phyloP scores from a whole-genome alignment of 1,140 invertebrate genomes.

The Rhynchophorus ferrugineus region DNA sequence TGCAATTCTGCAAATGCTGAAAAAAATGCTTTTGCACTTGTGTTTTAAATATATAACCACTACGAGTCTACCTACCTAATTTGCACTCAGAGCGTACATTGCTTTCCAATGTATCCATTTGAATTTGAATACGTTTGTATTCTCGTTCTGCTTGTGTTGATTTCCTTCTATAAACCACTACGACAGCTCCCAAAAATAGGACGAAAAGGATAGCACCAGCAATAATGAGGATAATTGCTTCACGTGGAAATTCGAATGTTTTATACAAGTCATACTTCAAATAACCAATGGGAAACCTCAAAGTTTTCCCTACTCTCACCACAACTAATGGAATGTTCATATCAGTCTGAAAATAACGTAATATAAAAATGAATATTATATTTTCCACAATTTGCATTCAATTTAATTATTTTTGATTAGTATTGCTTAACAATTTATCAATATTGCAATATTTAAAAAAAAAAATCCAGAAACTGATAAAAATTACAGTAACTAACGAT shows the following conservation, averaged over 20 bases:
- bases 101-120: slow-evolving; percentile 98
- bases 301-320: slow-evolving; percentile 77
- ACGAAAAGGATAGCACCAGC: slow-evolving; percentile 76
- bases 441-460: too few species aligned
- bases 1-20: slow-evolving; percentile 96
- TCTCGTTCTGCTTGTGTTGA: slow-evolving; percentile 92
- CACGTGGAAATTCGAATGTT: slow-evolving; percentile 75
- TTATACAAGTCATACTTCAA: slow-evolving; percentile 83
- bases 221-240: slow-evolving; percentile 78
- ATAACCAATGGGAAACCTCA: slow-evolving; percentile 81
- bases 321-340: slow-evolving; percentile 78
- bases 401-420: too few species aligned
- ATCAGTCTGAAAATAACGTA: slow-evolving; percentile 46
- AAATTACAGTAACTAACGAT: too few species aligned
- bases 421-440: too few species aligned
- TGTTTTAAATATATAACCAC: too few species aligned
- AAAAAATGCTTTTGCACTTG: slow-evolving; percentile 22
- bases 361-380: too few species aligned
- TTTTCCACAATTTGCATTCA: not conserved
- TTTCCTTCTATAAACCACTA: slow-evolving; percentile 83
- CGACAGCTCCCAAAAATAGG: slow-evolving; percentile 74
- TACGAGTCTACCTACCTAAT: slow-evolving; percentile 55
- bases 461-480: too few species aligned
- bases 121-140: slow-evolving; percentile 96
- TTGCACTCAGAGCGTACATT: slow-evolving; percentile 97